Percentiles rank a stretch among this genome's conserved stretches.
These are phyloP conservation scores for Danio tinwini DNA, from an alignment of 2,797 vertebrate species.

Conservation along the genomic window DNA sequence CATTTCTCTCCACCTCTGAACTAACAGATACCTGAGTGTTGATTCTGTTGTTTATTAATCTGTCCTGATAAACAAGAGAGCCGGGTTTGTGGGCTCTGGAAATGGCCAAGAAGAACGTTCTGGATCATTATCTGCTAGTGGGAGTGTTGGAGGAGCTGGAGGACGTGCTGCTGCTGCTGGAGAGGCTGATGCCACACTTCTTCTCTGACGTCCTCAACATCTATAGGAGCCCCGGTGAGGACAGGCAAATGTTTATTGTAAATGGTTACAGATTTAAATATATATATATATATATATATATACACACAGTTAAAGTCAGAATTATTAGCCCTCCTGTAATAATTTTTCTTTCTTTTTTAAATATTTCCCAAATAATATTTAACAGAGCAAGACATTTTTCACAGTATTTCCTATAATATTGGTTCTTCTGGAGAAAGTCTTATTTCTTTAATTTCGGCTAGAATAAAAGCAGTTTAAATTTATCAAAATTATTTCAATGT, in stretches of 20 bases:
- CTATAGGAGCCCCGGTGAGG: slow-evolving; percentile 94
- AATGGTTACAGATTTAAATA: not conserved
- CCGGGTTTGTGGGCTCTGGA: slow-evolving; percentile 94
- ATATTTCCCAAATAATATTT: too few species aligned
- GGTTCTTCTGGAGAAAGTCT: too few species aligned
- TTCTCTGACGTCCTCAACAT: slow-evolving; percentile 94
- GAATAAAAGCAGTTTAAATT: too few species aligned
- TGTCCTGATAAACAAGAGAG: slow-evolving; percentile 77
- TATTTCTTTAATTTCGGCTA: too few species aligned
- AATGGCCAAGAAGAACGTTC: slow-evolving; percentile 92
- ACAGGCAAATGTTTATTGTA: not conserved
- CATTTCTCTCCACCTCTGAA: not conserved
- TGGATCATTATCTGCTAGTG: slow-evolving; percentile 96
- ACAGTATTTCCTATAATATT: too few species aligned
- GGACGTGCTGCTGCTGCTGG: slow-evolving; percentile 94
- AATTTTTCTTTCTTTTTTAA: too few species aligned
- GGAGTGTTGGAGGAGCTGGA: slow-evolving; percentile 96
- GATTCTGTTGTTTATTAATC: not conserved
- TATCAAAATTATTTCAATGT: too few species aligned
- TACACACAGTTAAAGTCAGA: too few species aligned
- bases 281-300: too few species aligned
- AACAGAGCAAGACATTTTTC: too few species aligned
- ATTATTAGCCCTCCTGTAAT: too few species aligned
- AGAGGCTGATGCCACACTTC: slow-evolving; percentile 98
- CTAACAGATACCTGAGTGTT: not conserved